Base-by-base conservation (phyloP, 2,113 vertebrate genomes). In the Podarcis raffonei region DNA sequence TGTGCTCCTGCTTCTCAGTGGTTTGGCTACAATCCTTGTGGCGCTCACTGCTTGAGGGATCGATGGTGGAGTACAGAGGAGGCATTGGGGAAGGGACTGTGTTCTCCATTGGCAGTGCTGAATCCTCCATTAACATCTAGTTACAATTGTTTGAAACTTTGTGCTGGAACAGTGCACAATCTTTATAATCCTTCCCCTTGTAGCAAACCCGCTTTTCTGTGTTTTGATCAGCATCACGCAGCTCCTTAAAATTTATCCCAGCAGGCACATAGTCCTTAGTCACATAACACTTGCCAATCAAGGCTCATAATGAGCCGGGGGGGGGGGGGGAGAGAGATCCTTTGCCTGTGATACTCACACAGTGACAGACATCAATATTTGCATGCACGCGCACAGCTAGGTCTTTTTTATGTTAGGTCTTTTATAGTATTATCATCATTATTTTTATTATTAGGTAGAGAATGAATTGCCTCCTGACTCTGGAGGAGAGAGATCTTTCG, bases 221-320 rank as follows among this genome's bases (percentile, higher is more conserved):
- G 79, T 82, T 71, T 79, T 71, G 83, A 78, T 79, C 74, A 84
- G 66, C 48, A 35, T 42, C 39, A 78, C 53, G 25, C 87, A 59
- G 75, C 65, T 84, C 82, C 79, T 87, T 88, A 78, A 69, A 74
- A 74, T 48, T 84, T 79, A 12, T 11, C 48, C 42, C 75, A 89
- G 75, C 82, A 84, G 82, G 75, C 48, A 42, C 42, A 27, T 25
- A 20, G 18, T 39, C 59, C 48, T 79, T 84, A 72, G 82, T 80
- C 65, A 78, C 75, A 71, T n/a, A 84, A 89, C 79, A 81, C 81
- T 89, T 79, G 42, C 82, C 86, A 89, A n/a, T 78, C 74, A 84
- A 84, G 22, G 35, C 82, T 84, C 68, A 79, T 79, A 84, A 89
- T n/a, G 48, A 89, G 65, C n/a, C n/a, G 69, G 57, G 62, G 48